Base-by-base conservation (phyloP, 2,113 vertebrate species). In the Numenius arquata region DNA sequence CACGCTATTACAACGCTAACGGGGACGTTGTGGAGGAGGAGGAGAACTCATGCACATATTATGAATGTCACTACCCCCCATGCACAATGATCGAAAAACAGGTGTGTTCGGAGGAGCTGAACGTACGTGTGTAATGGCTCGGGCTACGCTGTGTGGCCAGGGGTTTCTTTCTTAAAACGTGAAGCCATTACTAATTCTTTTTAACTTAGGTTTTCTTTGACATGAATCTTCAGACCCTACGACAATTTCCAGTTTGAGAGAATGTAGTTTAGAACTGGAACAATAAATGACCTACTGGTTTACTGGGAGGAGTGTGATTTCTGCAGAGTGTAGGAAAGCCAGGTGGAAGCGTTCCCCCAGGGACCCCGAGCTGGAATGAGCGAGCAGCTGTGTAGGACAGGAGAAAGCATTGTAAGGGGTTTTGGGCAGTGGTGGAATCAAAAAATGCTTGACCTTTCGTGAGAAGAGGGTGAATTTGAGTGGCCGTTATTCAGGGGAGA, bases 41-140 rank as follows among this genome's bases (percentile, higher is more conserved):
- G 41, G 99, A 99, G 96, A 99, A 99, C 88, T 99, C 99, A 12
- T 99, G 99, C 96, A 99, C 99, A 25, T 99, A 99, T 50, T 99
- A 99, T 4, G 99, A 99, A 98, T 99, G 99, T 98, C 99, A 99
- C 94, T 99, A 99, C 97, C 99, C 99, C 2, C 99, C 99, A 3
- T 99, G 99, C 97, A 99, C 99, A 45, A 98, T 99, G 97, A 99
- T 99, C 25, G 99, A 99, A 95, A 99, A 99, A 96, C 99, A 99
- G 99, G 99, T 99, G 95, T 15, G 98, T 97, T 63, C 48, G 32
- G 4, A 25, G 48, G 78, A 41, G 78, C 20, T 72, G 56, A 12
- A 2, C 63, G 26, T 10, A 21, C 62, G 9, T 6, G 1, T 1
- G 32, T 18, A 16, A 6, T 8, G 27, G 23, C 22, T 56, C 6